Conservation (phyloP, 1,140 invertebrate genomes). For the Neocloeon triangulifer region DNA sequence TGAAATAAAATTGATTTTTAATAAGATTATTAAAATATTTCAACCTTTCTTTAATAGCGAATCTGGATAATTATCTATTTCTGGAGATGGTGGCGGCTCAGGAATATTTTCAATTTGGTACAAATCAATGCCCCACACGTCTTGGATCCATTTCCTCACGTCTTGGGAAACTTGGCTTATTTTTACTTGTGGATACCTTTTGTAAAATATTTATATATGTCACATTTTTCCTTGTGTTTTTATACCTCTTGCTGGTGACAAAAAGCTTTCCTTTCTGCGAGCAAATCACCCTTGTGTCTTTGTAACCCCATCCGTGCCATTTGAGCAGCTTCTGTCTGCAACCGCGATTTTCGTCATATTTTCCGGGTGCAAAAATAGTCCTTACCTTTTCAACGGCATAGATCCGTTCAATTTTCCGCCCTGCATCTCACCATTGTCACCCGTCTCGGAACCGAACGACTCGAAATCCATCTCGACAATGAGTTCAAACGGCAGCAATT, state of each 20-base stretch:
- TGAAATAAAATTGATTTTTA: too few species aligned
- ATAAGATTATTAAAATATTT: too few species aligned
- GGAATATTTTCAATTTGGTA: slow-evolving; percentile 22
- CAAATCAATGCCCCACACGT: slow-evolving; percentile 52
- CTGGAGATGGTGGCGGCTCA: slow-evolving; percentile 17
- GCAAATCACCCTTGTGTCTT: slow-evolving; percentile 60
- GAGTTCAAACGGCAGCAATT: too few species aligned
- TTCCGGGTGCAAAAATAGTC: too few species aligned
- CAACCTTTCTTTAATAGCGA: slow-evolving; percentile 20
- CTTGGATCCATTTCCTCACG: slow-evolving; percentile 64
- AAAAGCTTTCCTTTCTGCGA: slow-evolving; percentile 27
- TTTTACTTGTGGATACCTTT: slow-evolving; percentile 70
- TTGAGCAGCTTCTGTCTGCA: slow-evolving; percentile 64
- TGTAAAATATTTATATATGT: too few species aligned
- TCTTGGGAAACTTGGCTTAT: too few species aligned
- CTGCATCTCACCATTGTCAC: too few species aligned
- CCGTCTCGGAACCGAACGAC: too few species aligned
- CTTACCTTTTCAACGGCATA: too few species aligned
- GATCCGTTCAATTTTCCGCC: too few species aligned
- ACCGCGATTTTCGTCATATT: too few species aligned
- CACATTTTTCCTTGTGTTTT: slow-evolving; percentile 4
- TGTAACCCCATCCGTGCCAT: slow-evolving; percentile 99
- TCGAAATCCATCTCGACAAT: too few species aligned
- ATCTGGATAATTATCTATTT: slow-evolving; percentile 25
- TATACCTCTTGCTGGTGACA: slow-evolving; percentile 53